These are phyloP conservation scores for Pundamilia nyererei DNA, from an alignment of 2,113 vertebrate genomes.

Conservation along the genomic window DNA sequence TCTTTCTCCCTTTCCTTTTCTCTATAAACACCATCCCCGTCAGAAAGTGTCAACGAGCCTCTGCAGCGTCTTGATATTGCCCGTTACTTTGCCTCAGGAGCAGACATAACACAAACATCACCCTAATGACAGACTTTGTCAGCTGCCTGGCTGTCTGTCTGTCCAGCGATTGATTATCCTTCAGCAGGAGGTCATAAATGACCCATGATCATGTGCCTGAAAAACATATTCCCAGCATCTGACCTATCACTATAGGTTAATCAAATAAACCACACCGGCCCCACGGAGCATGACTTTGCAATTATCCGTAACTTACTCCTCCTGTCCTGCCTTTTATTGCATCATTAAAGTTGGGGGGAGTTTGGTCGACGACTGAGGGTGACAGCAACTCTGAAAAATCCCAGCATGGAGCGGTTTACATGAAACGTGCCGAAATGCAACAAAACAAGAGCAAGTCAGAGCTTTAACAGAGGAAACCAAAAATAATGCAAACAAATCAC, in stretches of 20 bases:
- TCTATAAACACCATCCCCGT: neutral
- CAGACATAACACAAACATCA: constrained; percentile 58
- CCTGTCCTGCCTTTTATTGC: constrained; percentile 23
- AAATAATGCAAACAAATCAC: neutral
- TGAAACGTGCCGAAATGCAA: neutral
- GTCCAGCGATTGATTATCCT: constrained; percentile 28
- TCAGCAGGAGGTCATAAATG: constrained; percentile 37
- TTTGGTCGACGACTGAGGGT: neutral
- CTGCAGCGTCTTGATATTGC: neutral
- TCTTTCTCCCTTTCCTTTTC: neutral
- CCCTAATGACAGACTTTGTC: constrained; percentile 24
- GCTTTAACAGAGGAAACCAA: neutral
- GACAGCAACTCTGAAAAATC: neutral
- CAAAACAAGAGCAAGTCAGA: neutral
- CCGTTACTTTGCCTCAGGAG: neutral
- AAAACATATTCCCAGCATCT: constrained; percentile 35
- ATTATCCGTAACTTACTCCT: constrained; percentile 42
- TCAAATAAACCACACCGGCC: constrained; percentile 41
- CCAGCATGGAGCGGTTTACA: neutral
- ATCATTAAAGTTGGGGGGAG: constrained; percentile 2
- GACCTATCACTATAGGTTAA: constrained; percentile 43
- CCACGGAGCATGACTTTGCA: constrained; percentile 34
- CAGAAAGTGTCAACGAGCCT: neutral
- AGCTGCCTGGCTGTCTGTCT: neutral
- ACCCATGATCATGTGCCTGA: constrained; percentile 23